These are phyloP conservation scores for Ommatoiulus sabulosus DNA, from an alignment of 2,888 invertebrate species.

Conservation along the genomic window DNA sequence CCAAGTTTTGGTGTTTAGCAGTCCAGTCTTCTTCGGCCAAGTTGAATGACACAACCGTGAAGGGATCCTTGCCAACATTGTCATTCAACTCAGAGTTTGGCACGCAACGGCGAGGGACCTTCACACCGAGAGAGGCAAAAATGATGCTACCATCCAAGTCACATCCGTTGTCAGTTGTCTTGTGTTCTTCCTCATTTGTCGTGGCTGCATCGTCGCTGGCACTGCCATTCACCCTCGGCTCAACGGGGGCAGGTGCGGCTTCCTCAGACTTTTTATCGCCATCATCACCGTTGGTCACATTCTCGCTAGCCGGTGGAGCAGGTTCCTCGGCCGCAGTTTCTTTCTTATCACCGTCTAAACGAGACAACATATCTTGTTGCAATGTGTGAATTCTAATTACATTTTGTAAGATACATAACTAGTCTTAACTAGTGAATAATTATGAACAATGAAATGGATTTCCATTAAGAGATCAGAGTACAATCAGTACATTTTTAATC, in stretches of 20 bases:
- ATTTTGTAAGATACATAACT: too few species aligned
- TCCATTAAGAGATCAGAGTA: too few species aligned
- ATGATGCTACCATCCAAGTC: constrained; percentile 37
- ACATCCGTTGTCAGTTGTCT: constrained; percentile 2
- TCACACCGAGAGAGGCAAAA: constrained; percentile 46
- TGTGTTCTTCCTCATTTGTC: background rate
- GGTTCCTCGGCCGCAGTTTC: background rate
- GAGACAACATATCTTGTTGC: background rate
- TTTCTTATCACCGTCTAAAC: background rate
- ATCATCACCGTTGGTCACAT: background rate
- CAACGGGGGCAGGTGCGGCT: background rate
- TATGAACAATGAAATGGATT: too few species aligned
- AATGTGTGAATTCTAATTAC: too few species aligned
- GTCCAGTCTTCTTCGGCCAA: constrained; percentile 51
- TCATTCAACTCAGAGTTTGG: background rate
- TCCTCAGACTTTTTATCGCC: background rate
- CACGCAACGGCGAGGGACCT: constrained; percentile 47
- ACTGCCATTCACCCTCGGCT: constrained; percentile 5
- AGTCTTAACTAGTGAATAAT: too few species aligned
- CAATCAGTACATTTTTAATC: too few species aligned
- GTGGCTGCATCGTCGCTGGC: background rate
- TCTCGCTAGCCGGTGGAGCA: background rate
- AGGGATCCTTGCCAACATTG: constrained; percentile 26
- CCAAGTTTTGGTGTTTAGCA: constrained; percentile 49
- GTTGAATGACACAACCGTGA: constrained; percentile 53